Conservation (phyloP, 2,113 vertebrate species). For the Junco hyemalis region DNA sequence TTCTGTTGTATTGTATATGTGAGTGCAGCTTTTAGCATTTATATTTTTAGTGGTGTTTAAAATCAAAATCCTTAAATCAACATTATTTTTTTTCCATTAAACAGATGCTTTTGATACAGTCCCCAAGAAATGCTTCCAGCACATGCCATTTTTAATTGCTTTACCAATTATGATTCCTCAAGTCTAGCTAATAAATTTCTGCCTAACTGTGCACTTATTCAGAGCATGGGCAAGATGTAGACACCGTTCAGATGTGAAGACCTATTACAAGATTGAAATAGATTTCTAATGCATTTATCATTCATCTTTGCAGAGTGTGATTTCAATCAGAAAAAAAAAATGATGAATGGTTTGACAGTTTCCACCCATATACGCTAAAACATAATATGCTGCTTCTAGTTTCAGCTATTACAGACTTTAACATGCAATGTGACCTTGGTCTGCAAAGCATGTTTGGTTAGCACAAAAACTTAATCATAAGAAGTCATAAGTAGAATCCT, state of each 20-base stretch:
- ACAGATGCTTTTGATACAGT: background rate
- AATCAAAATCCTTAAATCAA: conserved; percentile 37
- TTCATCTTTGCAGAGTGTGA: conserved; percentile 71
- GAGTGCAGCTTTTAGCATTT: conserved; percentile 31
- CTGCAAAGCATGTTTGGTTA: conserved; percentile 79
- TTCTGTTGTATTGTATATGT: background rate
- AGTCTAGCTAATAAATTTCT: conserved; percentile 43
- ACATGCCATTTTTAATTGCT: conserved; percentile 51
- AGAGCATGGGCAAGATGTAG: conserved; percentile 34
- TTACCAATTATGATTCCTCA: conserved; percentile 44
- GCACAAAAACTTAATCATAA: conserved; percentile 84
- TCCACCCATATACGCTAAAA: conserved; percentile 59
- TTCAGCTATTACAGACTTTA: conserved; percentile 72
- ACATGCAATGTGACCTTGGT: conserved; percentile 83
- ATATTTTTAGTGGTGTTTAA: conserved; percentile 8
- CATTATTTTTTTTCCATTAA: conserved; percentile 4
- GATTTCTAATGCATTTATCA: conserved; percentile 71
- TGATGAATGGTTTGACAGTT: conserved; percentile 71
- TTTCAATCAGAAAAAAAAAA: conserved; percentile 71
- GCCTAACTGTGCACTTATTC: conserved; percentile 29
- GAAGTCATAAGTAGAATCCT: conserved; percentile 80
- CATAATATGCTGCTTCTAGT: conserved; percentile 62
- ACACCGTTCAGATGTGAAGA: conserved; percentile 67
- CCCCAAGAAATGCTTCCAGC: background rate
- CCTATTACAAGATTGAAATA: conserved; percentile 74